A percentile compares a stretch with the other conserved stretches of the same genome.
phyloP scores from a whole-genome alignment of 2,888 invertebrate species.

The Pilophorus perplexus region DNA sequence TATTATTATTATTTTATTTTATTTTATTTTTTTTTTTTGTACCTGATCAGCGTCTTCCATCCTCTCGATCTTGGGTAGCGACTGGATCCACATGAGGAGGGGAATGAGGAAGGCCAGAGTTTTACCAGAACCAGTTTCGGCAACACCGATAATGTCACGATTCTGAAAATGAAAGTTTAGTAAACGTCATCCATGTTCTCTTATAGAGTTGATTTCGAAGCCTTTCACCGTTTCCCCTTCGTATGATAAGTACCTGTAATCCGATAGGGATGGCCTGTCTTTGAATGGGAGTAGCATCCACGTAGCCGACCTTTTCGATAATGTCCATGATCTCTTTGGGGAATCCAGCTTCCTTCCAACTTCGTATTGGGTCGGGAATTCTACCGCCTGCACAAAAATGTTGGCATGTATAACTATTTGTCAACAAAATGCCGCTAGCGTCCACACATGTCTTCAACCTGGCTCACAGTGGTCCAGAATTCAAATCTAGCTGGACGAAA shows the following conservation, averaged over 20 bases:
- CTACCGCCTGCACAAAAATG: conserved; percentile 71
- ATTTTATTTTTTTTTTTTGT: too few relatives aligned
- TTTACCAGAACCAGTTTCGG: conserved; percentile 99
- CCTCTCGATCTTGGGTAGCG: conserved; percentile 91
- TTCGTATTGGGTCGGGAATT: conserved; percentile 93
- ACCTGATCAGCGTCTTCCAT: conserved; percentile 80
- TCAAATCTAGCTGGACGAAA: too few relatives aligned
- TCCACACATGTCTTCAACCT: too few relatives aligned
- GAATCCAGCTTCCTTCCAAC: conserved; percentile 91
- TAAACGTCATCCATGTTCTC: too few relatives aligned
- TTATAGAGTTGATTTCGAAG: too few relatives aligned
- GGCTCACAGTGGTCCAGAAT: too few relatives aligned
- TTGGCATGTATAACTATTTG: too few relatives aligned
- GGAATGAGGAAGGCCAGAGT: conserved; percentile 98
- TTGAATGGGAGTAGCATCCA: conserved; percentile 98
- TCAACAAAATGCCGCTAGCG: too few relatives aligned
- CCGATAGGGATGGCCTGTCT: conserved; percentile 99
- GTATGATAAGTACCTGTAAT: conserved; percentile 51
- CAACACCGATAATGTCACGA: conserved; percentile 96
- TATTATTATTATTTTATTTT: too few relatives aligned
- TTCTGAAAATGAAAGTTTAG: conserved; percentile 67
- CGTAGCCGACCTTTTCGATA: conserved; percentile 91
- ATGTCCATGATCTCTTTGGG: conserved; percentile 89
- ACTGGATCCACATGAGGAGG: conserved; percentile 94
- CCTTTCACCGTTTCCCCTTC: too few relatives aligned